phyloP scores from a whole-genome alignment of 1,140 invertebrate genomes.

The Drepana arcuata region DNA sequence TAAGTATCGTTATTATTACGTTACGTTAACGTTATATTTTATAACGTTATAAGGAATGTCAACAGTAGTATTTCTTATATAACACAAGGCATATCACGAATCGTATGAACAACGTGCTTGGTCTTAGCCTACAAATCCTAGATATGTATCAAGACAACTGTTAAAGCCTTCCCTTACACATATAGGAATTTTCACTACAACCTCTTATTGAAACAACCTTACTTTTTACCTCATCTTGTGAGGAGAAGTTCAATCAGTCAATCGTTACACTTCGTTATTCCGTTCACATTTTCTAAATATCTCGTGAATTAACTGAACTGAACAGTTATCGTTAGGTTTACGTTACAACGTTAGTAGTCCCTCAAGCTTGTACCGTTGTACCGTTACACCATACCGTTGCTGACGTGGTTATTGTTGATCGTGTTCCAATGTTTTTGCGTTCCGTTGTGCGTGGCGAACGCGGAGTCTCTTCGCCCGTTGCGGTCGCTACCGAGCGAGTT shows the following conservation, averaged over 20 bases:
- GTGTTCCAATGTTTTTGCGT: conserved; percentile 43
- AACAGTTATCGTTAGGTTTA: too few species aligned
- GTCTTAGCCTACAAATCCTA: conserved; percentile 11
- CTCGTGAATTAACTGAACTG: too few species aligned
- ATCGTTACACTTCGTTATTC: too few species aligned
- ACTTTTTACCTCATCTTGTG: too few species aligned
- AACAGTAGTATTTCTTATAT: too few species aligned
- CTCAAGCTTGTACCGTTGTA: too few species aligned
- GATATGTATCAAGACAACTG: conserved; percentile 34
- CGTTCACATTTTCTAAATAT: too few species aligned
- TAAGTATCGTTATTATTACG: neutral
- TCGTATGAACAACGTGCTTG: conserved; percentile 4
- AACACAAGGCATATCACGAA: conserved; percentile 23
- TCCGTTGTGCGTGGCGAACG: conserved; percentile 33
- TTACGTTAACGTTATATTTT: too few species aligned
- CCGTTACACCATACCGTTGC: conserved; percentile 30
- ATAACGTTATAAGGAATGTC: too few species aligned
- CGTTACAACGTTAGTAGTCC: too few species aligned
- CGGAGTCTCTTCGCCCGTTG: conserved; percentile 34
- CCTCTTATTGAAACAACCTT: too few species aligned
- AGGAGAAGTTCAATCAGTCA: too few species aligned
- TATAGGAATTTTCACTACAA: conserved; percentile 13
- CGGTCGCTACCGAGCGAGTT: conserved; percentile 33
- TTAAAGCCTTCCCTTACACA: conserved; percentile 46
- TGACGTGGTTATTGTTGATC: conserved; percentile 39